Evolutionary conservation across 1,140 invertebrate species (phyloP), one percentile per base, ranked within the genome.

Genomic region (Metopolophium dirhodum): DNA sequence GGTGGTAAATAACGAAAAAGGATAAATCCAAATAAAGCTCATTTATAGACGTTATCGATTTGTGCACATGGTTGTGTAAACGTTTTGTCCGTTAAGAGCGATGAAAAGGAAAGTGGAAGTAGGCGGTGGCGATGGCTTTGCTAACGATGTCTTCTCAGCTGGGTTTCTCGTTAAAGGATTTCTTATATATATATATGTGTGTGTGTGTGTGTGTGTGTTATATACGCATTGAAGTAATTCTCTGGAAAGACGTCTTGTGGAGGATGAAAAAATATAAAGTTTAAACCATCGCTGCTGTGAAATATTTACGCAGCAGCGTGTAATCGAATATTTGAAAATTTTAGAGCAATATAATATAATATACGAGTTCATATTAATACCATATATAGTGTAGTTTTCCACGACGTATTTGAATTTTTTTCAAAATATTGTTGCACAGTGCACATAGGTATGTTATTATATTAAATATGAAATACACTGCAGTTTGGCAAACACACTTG

Each of bases 101-200:
- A 35, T n/a, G 30, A 77, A n/a, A 18, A 77, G n/a, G 61, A 68
- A 41, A 11, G 30, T 30, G 57, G 26, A 61, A 61, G 57, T 61
- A 61, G 30, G 47, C n/a, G 49, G 49, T 45, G 87, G 35, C 51
- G 88, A 26, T 57, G 22, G 88, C 88, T 54, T 89, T 41, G 88
- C 51, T 89, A 89, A 89, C 88, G 88, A 89, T 89, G 88, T 89
- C 88, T 89, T 57, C 88, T 89, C 88, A 89, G 88, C 51, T 54
- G 88, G 51, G 88, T 35, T 57, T 89, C 88, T 89, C 88, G 88
- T 89, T 89, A 89, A 89, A 57, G 35, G 51, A 89, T 89, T 57
- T 37, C 88, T 37, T 26, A 11, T 41, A 26, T 35, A 88, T n/a
- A n/a, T 49, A 87, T 37, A 2, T 37, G 37, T 22, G 18, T 51